Evolutionary conservation across 2,113 vertebrate species (phyloP), one percentile per base, ranked within the genome.

Genomic region (Paramisgurnus dabryanus): DNA sequence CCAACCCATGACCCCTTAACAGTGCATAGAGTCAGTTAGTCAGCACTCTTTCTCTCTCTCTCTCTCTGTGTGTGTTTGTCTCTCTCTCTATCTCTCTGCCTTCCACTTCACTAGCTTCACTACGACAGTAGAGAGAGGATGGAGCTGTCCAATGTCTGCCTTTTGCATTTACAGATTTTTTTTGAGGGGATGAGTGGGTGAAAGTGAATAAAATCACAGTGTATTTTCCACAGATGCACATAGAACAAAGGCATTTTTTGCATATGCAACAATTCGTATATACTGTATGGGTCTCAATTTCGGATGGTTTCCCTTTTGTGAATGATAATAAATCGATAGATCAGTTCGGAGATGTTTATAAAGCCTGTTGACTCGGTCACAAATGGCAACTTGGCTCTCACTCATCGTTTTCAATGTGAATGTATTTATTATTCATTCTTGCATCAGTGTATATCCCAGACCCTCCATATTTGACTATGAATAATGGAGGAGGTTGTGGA

Each of bases 401-500:
- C 73, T 88, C 91, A 92, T 92, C 90, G 89, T 91, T 93, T 92
- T 88, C 87, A 89, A 90, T 53, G 91, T 92, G 90, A 92, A 91
- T 88, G 80, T 88, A 93, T 93, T 90, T 92, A 93, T 93, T 92
- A 93, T 93, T 93, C 90, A 92, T 93, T 90, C 88, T 90, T 90
- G 89, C 90, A 91, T 92, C 88, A 87, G 84, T 91, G 85, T 91
- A 88, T 92, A 67, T 83, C 70, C 76, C 39, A 78, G 81, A 69
- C 64, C 68, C 49, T 80, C 73, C 80, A 83, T 85, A 91, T 93
- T 92, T 92, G 90, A 93, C 90, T 90, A 93, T 93, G 90, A 93
- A 93, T 93, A 93, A 93, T 93, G 91, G 89, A 93, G 77, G 87
- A 91, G 89, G 85, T 91, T 90, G 91, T 91, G 92, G 90, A 92